These are phyloP conservation scores for Lasioglossum marginatum DNA, from an alignment of 2,888 invertebrate genomes.

Conservation along the genomic window DNA sequence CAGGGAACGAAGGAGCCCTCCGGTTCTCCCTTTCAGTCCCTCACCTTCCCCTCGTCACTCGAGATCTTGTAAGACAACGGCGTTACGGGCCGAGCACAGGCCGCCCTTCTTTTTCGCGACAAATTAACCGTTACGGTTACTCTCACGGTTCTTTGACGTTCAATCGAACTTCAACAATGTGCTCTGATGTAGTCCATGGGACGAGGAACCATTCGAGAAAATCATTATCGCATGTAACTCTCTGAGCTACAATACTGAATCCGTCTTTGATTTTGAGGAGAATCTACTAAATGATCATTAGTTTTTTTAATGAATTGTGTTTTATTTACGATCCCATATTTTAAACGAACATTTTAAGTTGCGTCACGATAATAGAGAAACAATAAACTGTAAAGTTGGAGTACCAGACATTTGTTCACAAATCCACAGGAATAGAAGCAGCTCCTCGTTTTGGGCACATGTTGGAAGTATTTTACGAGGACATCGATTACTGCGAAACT, in stretches of 20 bases:
- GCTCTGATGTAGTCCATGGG: neutral
- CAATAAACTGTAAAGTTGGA: neutral
- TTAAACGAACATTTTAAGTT: too few species aligned
- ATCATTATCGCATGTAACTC: neutral
- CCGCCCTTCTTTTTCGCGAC: constrained; percentile 56
- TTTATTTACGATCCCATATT: too few species aligned
- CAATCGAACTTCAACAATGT: constrained; percentile 15
- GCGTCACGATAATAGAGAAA: neutral
- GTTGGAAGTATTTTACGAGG: neutral
- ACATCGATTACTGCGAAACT: neutral
- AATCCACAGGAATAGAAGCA: neutral
- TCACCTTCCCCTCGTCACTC: neutral
- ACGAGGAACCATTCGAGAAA: neutral
- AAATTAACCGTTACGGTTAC: constrained; percentile 65
- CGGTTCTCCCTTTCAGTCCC: constrained; percentile 32
- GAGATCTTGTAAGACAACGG: constrained; percentile 69
- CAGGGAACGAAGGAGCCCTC: constrained; percentile 32
- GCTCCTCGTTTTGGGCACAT: neutral
- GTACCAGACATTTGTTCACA: neutral
- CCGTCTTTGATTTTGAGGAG: neutral
- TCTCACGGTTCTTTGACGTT: neutral
- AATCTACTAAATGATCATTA: neutral
- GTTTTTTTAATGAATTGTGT: neutral
- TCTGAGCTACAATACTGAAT: neutral
- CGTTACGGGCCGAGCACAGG: constrained; percentile 51